These are phyloP conservation scores for Patella caerulea DNA, from an alignment of 2,888 invertebrate genomes.

Conservation along the genomic window DNA sequence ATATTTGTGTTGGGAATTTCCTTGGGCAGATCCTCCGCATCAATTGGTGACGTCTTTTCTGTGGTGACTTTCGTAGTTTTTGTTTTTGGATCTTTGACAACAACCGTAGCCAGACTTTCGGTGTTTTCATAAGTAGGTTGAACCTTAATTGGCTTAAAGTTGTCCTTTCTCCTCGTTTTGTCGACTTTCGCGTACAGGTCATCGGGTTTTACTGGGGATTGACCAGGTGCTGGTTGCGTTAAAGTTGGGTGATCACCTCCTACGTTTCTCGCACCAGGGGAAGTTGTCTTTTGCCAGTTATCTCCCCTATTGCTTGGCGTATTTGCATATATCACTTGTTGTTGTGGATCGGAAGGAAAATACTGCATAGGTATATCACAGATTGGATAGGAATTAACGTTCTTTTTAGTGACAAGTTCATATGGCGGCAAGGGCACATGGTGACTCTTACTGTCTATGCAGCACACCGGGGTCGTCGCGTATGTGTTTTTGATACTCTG, in stretches of 20 bases:
- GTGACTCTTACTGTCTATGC: slow-evolving; percentile 6
- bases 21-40: neutral
- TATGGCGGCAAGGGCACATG: neutral
- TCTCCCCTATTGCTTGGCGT: slow-evolving; percentile 10
- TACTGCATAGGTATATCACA: slow-evolving; percentile 10
- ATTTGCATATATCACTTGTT: slow-evolving; percentile 8
- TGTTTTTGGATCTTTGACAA: neutral
- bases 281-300: neutral
- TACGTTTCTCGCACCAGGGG: neutral
- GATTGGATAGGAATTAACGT: slow-evolving; percentile 2
- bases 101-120: neutral
- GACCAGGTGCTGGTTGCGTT: neutral
- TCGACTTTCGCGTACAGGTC: neutral
- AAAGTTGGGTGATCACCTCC: neutral
- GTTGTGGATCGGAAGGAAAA: neutral
- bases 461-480: neutral
- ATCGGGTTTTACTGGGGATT: neutral
- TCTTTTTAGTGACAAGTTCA: neutral
- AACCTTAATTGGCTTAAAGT: neutral
- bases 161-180: neutral
- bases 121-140: slow-evolving; percentile 5
- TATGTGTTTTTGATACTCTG: neutral
- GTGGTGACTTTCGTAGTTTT: neutral
- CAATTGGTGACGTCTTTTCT: neutral
- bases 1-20: slow-evolving; percentile 46